Evolutionary conservation across 2,113 vertebrate genomes (phyloP).

Genomic region (Rhinopomastus cyanomelas): DNA sequence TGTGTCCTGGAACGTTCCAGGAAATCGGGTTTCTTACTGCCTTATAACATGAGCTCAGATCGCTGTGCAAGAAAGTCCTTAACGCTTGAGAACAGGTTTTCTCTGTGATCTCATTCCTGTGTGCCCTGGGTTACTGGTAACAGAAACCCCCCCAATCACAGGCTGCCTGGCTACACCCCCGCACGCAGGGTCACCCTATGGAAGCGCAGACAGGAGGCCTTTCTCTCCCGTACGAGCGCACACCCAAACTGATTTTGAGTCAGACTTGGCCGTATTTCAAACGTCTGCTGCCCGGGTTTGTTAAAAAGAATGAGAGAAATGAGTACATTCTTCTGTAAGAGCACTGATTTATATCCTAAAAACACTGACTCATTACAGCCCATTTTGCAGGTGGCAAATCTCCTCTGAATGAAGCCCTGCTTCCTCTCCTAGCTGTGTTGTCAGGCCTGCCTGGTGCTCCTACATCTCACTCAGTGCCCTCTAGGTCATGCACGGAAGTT

Average conservation of each 20-base stretch:
- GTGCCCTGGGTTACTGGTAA: background rate
- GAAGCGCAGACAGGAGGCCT: conserved; percentile 35
- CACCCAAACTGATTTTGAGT: conserved; percentile 44
- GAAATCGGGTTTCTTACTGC: background rate
- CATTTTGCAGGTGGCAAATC: background rate
- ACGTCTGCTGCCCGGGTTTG: background rate
- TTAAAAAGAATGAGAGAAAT: conserved; percentile 24
- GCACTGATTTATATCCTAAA: conserved; percentile 31
- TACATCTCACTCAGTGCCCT: background rate
- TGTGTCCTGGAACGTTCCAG: background rate
- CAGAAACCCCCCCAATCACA: conserved; percentile 55
- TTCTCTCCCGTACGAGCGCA: conserved; percentile 30
- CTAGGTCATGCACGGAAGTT: background rate
- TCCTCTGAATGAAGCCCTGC: background rate
- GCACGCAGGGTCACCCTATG: conserved; percentile 43
- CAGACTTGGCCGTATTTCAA: conserved; percentile 52
- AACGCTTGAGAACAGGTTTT: background rate
- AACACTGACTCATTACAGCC: background rate
- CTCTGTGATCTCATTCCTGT: conserved; percentile 44
- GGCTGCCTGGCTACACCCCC: conserved; percentile 40
- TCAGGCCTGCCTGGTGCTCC: background rate
- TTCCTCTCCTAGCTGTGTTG: background rate
- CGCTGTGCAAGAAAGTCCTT: background rate
- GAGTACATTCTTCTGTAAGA: conserved; percentile 34
- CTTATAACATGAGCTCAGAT: background rate